Evolutionary conservation across 2,797 vertebrate species (phyloP).

Genomic region (Carapus acus): DNA sequence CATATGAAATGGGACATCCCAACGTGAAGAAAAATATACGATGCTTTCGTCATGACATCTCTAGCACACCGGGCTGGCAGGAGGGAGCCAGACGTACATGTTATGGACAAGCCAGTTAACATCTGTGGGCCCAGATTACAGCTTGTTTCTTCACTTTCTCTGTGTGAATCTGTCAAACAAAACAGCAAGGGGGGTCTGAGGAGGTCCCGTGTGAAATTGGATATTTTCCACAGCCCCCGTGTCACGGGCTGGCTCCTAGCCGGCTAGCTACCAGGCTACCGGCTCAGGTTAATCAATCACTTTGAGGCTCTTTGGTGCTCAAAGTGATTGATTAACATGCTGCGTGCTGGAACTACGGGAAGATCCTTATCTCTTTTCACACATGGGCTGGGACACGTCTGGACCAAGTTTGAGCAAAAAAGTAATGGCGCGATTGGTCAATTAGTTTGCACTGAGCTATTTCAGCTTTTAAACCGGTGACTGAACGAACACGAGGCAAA

Average conservation of each 20-base stretch:
- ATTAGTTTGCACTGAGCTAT: conserved; percentile 3
- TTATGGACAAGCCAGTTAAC: conserved; percentile 49
- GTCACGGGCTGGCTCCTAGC: conserved; percentile 35
- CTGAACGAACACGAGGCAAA: no score
- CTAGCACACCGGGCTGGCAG: conserved; percentile 1
- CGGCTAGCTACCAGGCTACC: conserved; percentile 3
- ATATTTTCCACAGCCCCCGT: conserved; percentile 34
- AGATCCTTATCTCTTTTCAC: conserved; percentile 41
- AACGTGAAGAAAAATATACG: background rate
- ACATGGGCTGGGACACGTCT: conserved; percentile 36
- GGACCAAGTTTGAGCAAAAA: conserved; percentile 33
- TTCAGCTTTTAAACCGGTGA: conserved; percentile 3
- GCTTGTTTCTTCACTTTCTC: conserved; percentile 50
- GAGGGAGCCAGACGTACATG: conserved; percentile 18
- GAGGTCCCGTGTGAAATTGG: conserved; percentile 51
- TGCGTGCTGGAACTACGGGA: conserved; percentile 24
- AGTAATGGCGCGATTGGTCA: conserved; percentile 11
- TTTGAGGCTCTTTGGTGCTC: conserved; percentile 2
- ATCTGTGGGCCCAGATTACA: conserved; percentile 60
- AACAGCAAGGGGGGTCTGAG: conserved; percentile 34
- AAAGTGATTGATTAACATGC: conserved; percentile 65
- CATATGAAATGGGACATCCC: conserved; percentile 14
- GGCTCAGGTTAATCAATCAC: no score
- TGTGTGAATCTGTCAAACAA: conserved; percentile 49
- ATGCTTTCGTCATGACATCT: conserved; percentile 3